Evolutionary conservation across 2,113 vertebrate species (phyloP).

Genomic region (pig (Sus scrofa)): DNA sequence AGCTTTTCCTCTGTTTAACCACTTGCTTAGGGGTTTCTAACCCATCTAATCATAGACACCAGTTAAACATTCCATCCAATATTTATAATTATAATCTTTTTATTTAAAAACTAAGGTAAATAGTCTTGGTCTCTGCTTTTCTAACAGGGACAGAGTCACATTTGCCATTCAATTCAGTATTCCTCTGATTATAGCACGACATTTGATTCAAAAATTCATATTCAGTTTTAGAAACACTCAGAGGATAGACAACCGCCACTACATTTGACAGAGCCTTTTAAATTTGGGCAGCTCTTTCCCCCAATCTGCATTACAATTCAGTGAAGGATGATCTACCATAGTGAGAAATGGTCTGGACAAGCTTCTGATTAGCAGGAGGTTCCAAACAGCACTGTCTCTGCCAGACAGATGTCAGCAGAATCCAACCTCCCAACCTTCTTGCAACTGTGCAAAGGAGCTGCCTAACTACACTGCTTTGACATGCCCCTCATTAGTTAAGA

Average conservation of each 20-base stretch:
- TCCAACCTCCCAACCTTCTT: constrained; percentile 27
- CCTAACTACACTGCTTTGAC: constrained; percentile 24
- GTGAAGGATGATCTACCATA: constrained; percentile 15
- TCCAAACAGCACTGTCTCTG: constrained; percentile 56
- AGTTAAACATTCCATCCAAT: constrained; percentile 32
- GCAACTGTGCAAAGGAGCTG: neutral
- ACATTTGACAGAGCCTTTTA: constrained; percentile 60
- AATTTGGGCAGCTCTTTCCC: constrained; percentile 24
- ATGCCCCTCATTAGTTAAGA: constrained; percentile 74
- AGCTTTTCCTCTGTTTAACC: neutral
- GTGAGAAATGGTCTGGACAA: constrained; percentile 51
- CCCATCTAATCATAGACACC: neutral
- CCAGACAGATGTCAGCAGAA: constrained; percentile 65
- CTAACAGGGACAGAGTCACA: neutral
- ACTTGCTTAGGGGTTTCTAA: neutral
- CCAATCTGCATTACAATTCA: constrained; percentile 62
- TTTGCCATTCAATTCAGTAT: neutral
- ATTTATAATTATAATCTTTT: constrained; percentile 26
- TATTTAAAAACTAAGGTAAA: constrained; percentile 18
- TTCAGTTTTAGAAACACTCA: constrained; percentile 48
- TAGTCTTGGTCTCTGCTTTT: neutral
- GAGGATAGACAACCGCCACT: neutral
- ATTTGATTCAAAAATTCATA: constrained; percentile 57
- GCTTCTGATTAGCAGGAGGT: constrained; percentile 69
- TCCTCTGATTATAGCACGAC: neutral